Conservation (phyloP, 92 coral and sea anemone genomes). For the Epizoanthus stellaris region DNA sequence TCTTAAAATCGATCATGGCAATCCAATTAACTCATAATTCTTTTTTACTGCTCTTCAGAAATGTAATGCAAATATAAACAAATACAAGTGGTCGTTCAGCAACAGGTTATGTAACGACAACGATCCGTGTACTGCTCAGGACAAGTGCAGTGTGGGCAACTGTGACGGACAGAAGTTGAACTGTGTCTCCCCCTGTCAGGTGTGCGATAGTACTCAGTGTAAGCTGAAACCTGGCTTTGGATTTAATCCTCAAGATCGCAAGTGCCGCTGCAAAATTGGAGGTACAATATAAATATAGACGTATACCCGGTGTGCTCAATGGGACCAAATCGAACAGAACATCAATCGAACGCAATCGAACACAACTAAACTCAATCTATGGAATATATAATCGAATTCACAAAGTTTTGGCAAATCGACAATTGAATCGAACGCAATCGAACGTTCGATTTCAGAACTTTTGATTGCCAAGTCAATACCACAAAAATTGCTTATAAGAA, state of each 20-base stretch:
- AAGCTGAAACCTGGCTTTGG: conserved; percentile 90
- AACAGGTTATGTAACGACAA: conserved; percentile 78
- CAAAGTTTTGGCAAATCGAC: too few relatives aligned
- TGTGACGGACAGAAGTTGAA: conserved; percentile 68
- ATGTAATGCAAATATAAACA: conserved; percentile 71
- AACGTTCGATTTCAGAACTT: too few relatives aligned
- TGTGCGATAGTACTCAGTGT: conserved; percentile 79
- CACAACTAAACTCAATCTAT: too few relatives aligned
- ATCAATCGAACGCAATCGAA: too few relatives aligned
- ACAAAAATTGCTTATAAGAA: too few relatives aligned
- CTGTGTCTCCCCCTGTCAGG: conserved; percentile 78
- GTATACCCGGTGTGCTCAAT: too few relatives aligned
- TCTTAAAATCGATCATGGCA: too few relatives aligned
- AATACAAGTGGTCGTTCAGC: conserved; percentile 70
- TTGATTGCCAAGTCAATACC: too few relatives aligned
- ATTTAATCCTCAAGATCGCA: conserved; percentile 57
- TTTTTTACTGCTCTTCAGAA: conserved; percentile 45
- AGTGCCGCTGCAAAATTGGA: conserved; percentile 83
- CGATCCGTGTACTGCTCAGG: conserved; percentile 76
- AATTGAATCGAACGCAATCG: too few relatives aligned
- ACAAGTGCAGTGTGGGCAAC: conserved; percentile 75
- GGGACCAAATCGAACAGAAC: too few relatives aligned
- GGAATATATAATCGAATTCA: too few relatives aligned
- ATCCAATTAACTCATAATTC: not conserved
- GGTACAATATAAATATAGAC: conserved; percentile 50